Conservation (phyloP, 2,888 invertebrate genomes). For the Melinaea menophilus region DNA sequence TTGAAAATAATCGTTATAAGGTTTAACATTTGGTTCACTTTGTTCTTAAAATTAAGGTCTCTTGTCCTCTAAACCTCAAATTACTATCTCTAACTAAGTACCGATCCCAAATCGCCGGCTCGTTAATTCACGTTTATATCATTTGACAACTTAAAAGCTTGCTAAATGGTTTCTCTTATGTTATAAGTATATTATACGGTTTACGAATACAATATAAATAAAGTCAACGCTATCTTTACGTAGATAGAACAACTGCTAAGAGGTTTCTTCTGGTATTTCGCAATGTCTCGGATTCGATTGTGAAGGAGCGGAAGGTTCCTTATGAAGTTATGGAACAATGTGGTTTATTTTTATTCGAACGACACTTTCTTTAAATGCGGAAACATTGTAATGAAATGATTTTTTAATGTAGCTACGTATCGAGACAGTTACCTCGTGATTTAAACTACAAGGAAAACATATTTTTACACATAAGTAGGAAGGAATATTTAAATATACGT, state of each 20-base stretch:
- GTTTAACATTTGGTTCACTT: background rate
- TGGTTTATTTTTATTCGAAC: slow-evolving; percentile 15
- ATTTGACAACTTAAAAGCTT: slow-evolving; percentile 6
- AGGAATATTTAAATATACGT: too few species aligned
- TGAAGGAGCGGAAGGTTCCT: slow-evolving; percentile 19
- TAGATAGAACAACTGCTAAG: background rate
- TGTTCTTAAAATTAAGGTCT: slow-evolving; percentile 10
- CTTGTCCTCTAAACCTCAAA: slow-evolving; percentile 20
- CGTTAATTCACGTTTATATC: slow-evolving; percentile 10
- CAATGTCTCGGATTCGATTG: slow-evolving; percentile 14
- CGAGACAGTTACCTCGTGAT: too few species aligned
- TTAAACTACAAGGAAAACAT: too few species aligned
- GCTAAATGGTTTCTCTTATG: background rate
- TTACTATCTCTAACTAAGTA: slow-evolving; percentile 25
- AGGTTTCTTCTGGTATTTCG: slow-evolving; percentile 5
- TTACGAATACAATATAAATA: too few species aligned
- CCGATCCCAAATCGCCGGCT: slow-evolving; percentile 19
- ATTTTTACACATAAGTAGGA: too few species aligned
- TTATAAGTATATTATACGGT: background rate
- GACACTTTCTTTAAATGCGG: too few species aligned
- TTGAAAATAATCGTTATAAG: background rate
- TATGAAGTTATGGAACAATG: slow-evolving; percentile 20
- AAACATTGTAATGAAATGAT: too few species aligned
- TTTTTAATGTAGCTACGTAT: too few species aligned
- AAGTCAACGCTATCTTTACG: too few species aligned